These are phyloP conservation scores for Oedothorax gibbosus DNA, from an alignment of 1,140 invertebrate genomes.

Conservation along the genomic window DNA sequence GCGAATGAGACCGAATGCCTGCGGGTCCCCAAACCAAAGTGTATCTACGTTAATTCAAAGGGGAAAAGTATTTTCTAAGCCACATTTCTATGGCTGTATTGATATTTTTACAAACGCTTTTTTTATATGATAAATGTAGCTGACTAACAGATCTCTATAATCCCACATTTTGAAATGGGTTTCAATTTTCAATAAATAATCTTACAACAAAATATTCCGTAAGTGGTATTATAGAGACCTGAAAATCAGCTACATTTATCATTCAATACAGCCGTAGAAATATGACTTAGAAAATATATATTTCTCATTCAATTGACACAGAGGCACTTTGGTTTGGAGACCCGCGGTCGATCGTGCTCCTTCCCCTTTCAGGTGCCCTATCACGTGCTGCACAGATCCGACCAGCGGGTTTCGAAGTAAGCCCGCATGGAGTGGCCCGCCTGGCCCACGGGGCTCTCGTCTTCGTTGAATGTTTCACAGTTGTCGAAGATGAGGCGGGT, in stretches of 20 bases:
- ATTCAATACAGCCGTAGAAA: background rate
- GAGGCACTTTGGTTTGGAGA: constrained; percentile 5
- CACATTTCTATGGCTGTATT: too few species aligned
- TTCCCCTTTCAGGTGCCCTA: background rate
- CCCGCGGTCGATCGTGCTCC: background rate
- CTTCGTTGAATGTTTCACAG: constrained; percentile 97
- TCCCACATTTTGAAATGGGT: too few species aligned
- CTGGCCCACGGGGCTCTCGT: constrained; percentile 94
- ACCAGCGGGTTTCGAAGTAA: constrained; percentile 91
- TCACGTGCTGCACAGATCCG: constrained; percentile 71
- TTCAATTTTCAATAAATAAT: too few species aligned
- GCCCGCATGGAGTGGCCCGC: constrained; percentile 91
- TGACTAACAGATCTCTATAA: too few species aligned
- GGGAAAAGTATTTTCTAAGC: too few species aligned
- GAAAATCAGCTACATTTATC: background rate
- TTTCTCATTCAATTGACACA: background rate
- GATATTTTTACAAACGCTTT: too few species aligned
- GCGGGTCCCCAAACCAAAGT: too few species aligned
- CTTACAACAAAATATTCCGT: too few species aligned
- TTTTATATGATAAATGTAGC: too few species aligned
- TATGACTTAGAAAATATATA: background rate
- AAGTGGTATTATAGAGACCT: too few species aligned
- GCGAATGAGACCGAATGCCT: too few species aligned
- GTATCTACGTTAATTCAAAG: too few species aligned
- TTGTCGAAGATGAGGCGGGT: constrained; percentile 94